Evolutionary conservation across 2,888 invertebrate genomes (phyloP).

Genomic region (Meloe dianella): DNA sequence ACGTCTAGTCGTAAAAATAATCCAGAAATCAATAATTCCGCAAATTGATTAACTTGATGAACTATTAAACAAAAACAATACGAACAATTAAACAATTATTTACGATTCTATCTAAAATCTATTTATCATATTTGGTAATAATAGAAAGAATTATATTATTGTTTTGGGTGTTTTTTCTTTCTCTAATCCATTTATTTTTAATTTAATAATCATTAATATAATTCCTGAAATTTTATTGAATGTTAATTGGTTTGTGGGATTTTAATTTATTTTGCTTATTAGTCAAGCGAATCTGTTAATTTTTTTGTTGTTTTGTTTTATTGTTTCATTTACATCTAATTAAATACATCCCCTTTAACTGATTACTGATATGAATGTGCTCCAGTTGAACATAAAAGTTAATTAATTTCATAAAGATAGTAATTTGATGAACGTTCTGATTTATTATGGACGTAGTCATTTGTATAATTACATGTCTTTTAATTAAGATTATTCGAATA

Average conservation of each 20-base stretch:
- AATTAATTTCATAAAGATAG: neutral
- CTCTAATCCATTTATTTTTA: neutral
- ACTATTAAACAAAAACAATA: neutral
- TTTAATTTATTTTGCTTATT: neutral
- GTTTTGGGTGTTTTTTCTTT: neutral
- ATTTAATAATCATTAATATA: too few relatives aligned
- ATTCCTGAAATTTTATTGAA: neutral
- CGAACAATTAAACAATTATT: neutral
- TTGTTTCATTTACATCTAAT: neutral
- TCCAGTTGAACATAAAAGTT: neutral
- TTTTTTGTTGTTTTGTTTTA: neutral
- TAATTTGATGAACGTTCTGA: neutral
- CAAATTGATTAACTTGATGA: slow-evolving; percentile 8
- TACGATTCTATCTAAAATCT: neutral
- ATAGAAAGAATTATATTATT: neutral
- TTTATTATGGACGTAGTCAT: neutral
- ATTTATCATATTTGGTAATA: neutral
- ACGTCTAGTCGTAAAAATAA: neutral
- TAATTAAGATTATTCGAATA: neutral
- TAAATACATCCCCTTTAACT: neutral
- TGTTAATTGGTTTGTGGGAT: neutral
- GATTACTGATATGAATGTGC: neutral
- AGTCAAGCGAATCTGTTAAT: neutral
- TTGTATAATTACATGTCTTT: neutral
- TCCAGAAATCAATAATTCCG: slow-evolving; percentile 3